A percentile compares a stretch with the other conserved stretches of the same genome.
Conservation (phyloP, 2,113 vertebrate species). For the Carassius carassius region DNA sequence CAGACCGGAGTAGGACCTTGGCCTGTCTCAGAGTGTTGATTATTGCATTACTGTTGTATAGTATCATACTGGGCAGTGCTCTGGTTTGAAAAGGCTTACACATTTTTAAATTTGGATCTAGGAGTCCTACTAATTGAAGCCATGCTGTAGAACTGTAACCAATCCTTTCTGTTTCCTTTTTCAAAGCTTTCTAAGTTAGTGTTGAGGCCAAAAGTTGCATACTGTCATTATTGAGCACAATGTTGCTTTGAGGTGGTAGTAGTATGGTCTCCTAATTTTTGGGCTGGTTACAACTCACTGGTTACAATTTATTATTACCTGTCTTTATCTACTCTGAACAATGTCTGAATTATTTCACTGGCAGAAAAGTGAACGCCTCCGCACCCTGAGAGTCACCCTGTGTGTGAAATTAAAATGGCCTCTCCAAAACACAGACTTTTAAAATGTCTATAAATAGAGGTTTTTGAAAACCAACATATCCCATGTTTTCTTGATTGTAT, state of each 20-base stretch:
- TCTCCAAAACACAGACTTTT: background rate
- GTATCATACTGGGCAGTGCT: background rate
- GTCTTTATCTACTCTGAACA: background rate
- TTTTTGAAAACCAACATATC: background rate
- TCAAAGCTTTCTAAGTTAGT: background rate
- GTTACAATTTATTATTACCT: background rate
- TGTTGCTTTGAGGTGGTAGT: background rate
- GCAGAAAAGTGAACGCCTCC: background rate
- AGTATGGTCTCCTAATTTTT: background rate
- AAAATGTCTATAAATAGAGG: background rate
- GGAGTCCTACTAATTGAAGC: slow-evolving; percentile 20
- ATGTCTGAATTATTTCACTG: background rate
- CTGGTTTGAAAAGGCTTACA: background rate
- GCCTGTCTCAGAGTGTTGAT: background rate
- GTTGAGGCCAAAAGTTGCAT: background rate
- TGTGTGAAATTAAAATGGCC: background rate
- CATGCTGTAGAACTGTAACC: slow-evolving; percentile 6
- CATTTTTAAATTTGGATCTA: background rate
- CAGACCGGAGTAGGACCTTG: background rate
- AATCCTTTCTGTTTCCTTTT: background rate
- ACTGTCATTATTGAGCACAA: slow-evolving; percentile 11
- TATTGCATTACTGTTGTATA: background rate
- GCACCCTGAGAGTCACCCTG: background rate
- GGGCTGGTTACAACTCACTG: background rate
- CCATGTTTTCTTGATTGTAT: background rate